Conservation (phyloP, 23 tunicate genomes). For the Trididemnum miniatum region DNA sequence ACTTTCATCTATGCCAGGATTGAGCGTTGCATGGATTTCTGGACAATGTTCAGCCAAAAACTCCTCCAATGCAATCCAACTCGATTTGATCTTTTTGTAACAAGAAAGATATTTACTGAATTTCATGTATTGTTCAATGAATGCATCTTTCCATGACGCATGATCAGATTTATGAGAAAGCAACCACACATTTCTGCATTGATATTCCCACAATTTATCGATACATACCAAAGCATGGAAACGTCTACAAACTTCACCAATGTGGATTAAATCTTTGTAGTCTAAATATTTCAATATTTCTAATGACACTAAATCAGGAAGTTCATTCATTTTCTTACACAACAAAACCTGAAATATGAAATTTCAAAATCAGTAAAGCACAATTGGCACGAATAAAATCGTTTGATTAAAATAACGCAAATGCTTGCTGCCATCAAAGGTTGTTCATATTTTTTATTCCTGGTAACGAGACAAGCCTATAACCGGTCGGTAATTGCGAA, state of each 20-base stretch:
- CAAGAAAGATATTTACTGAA: conserved; percentile 7
- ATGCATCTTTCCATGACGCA: conserved; percentile 33
- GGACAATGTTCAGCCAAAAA: conserved; percentile 22
- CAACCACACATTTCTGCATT: conserved; percentile 15
- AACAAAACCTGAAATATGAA: no score
- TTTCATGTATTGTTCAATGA: background rate
- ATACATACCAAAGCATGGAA: background rate
- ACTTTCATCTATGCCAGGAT: conserved; percentile 33
- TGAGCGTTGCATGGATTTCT: conserved; percentile 14
- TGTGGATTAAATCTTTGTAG: conserved; percentile 15
- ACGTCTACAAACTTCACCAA: background rate
- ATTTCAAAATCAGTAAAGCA: no score
- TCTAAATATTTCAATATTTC: conserved; percentile 27
- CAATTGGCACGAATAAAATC: no score
- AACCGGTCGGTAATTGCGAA: no score
- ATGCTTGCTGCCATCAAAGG: no score
- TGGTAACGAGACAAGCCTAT: no score
- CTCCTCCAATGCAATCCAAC: conserved; percentile 30
- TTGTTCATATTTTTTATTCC: no score
- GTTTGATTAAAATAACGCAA: no score
- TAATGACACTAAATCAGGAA: conserved; percentile 30
- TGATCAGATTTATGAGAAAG: background rate
- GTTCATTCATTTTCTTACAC: conserved; percentile 1
- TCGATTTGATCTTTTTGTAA: conserved; percentile 23
- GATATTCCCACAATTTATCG: conserved; percentile 24